phyloP scores from a whole-genome alignment of 2,797 vertebrate genomes.

The Phoxinus dragarum region DNA sequence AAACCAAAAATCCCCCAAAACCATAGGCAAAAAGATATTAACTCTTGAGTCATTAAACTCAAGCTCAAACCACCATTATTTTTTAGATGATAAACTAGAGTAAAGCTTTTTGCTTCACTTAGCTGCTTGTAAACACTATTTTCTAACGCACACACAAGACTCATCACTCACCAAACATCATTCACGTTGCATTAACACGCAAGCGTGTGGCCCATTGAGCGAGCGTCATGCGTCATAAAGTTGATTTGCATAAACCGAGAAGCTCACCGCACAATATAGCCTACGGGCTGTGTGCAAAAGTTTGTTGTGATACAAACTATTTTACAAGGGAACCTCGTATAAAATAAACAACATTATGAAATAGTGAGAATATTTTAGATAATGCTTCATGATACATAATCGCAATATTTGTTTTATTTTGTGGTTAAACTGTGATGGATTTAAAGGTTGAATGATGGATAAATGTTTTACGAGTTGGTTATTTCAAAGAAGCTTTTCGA shows the following conservation, averaged over 20 bases:
- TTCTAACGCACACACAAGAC: background rate
- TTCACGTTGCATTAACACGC: constrained; percentile 3
- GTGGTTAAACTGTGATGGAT: no score
- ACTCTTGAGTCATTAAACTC: background rate
- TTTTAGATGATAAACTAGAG: background rate
- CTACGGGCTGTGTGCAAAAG: background rate
- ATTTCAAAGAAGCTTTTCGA: background rate
- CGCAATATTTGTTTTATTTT: background rate
- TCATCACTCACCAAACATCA: constrained; percentile 25
- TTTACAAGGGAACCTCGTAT: background rate
- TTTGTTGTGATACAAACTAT: background rate
- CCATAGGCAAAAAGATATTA: background rate
- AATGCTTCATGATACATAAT: background rate
- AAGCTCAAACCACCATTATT: background rate
- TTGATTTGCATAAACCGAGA: constrained; percentile 20
- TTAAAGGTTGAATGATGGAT: background rate
- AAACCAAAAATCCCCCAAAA: constrained; percentile 64
- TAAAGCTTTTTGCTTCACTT: background rate
- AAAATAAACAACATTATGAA: background rate
- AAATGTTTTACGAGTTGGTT: background rate
- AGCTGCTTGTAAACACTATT: constrained; percentile 1
- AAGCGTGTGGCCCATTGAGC: background rate
- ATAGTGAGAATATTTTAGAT: background rate
- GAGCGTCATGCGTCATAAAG: constrained; percentile 28
- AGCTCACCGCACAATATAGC: no score